phyloP scores from a whole-genome alignment of 2,888 invertebrate genomes.

The Camponotus fellah region DNA sequence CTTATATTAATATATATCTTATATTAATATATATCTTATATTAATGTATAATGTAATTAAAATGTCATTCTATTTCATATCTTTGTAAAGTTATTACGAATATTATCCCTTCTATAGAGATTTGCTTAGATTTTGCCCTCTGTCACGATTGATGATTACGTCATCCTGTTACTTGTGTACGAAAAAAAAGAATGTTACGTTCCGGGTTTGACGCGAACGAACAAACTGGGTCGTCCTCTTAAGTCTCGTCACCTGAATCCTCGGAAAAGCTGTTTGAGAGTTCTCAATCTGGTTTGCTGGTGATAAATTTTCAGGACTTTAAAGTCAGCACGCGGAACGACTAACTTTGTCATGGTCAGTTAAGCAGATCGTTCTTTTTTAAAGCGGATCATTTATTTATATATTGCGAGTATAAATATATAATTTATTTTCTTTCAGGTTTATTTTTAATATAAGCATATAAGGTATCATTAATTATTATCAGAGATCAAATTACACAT shows the following conservation, averaged over 20 bases:
- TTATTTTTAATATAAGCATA: not conserved
- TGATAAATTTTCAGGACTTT: conserved; percentile 33
- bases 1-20: not conserved
- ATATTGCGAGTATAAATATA: not conserved
- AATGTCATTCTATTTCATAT: conserved; percentile 8
- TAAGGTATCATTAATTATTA: not conserved
- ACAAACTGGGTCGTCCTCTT: conserved; percentile 69
- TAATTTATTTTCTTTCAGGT: conserved; percentile 11
- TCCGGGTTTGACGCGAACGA: conserved; percentile 70
- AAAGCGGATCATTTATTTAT: not conserved
- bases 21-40: no score
- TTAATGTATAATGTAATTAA: not conserved
- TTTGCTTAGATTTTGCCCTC: conserved; percentile 68
- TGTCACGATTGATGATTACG: conserved; percentile 66
- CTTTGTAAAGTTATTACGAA: not conserved
- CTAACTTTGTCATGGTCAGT: conserved; percentile 19
- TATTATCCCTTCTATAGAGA: not conserved
- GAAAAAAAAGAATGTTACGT: conserved; percentile 61
- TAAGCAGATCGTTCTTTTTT: not conserved
- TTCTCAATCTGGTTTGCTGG: conserved; percentile 61
- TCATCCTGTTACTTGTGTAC: conserved; percentile 69
- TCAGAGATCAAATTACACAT: not conserved
- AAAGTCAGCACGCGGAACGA: not conserved
- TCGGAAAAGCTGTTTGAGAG: conserved; percentile 62
- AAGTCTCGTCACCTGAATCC: conserved; percentile 68